phyloP scores from a whole-genome alignment of 2,113 vertebrate species.

The Microtus montanus region DNA sequence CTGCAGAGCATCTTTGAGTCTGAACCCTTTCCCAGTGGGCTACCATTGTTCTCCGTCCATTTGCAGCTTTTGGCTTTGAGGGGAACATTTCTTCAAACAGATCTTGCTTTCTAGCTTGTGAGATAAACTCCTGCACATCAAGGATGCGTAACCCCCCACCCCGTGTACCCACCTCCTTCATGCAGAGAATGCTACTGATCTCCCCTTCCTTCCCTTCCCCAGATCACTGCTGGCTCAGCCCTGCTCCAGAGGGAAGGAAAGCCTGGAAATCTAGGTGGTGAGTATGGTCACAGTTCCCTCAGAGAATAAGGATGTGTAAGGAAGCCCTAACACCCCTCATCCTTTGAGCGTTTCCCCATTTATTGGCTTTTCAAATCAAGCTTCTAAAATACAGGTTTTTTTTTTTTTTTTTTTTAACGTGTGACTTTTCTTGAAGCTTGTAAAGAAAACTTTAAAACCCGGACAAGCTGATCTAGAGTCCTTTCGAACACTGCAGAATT shows the following conservation, averaged over 20 bases:
- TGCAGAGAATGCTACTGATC: rapidly evolving
- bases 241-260: background rate
- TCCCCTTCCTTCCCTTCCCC: too few species aligned
- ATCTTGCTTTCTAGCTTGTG: rapidly evolving
- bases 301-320: background rate
- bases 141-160: background rate
- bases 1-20: background rate
- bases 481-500: background rate
- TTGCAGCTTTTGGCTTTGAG: background rate
- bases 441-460: background rate
- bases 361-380: background rate
- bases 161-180: background rate
- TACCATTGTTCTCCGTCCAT: background rate
- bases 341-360: background rate
- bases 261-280: background rate
- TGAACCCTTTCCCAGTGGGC: background rate
- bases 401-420: background rate
- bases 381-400: background rate
- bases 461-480: background rate
- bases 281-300: rapidly evolving
- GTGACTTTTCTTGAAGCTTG: background rate
- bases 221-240: background rate
- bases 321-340: background rate
- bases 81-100: background rate
- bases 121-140: background rate